Conservation (phyloP, 2,888 invertebrate genomes). For the Metalampra italica region DNA sequence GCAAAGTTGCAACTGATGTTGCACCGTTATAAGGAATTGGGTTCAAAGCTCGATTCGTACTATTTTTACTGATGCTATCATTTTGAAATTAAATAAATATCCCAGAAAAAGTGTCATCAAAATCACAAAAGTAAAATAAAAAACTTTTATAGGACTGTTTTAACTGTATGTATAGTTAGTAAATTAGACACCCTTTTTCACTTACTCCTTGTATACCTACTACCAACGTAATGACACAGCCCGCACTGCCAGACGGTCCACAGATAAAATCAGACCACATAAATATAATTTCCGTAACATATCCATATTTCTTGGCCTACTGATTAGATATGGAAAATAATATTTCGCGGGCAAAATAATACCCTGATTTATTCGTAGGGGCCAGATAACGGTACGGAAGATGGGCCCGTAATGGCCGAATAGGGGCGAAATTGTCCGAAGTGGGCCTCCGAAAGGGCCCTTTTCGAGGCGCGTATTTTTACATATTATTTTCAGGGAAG, state of each 20-base stretch:
- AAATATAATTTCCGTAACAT: conserved; percentile 46
- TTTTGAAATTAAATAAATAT: no score
- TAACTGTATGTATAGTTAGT: no score
- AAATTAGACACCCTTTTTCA: no score
- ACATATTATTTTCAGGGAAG: conserved; percentile 64
- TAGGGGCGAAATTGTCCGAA: conserved; percentile 53
- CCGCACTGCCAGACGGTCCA: background rate
- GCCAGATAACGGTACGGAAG: conserved; percentile 62
- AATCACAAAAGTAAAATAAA: no score
- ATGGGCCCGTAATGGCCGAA: conserved; percentile 60
- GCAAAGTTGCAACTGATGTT: no score
- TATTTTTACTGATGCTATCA: no score
- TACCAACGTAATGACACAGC: background rate
- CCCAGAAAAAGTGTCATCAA: no score
- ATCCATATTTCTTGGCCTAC: conserved; percentile 58
- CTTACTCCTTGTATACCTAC: no score
- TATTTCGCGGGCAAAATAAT: conserved; percentile 65
- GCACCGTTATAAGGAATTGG: no score
- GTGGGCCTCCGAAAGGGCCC: conserved; percentile 44
- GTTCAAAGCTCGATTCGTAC: no score
- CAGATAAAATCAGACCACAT: conserved; percentile 35
- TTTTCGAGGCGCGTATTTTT: conserved; percentile 54
- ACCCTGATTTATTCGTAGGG: conserved; percentile 65
- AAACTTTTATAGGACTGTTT: no score
- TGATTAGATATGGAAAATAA: conserved; percentile 73